Percentiles rank a stretch among this genome's conserved stretches.
These are phyloP conservation scores for Spinus pinus DNA, from an alignment of 2,797 vertebrate genomes.

Conservation along the genomic window DNA sequence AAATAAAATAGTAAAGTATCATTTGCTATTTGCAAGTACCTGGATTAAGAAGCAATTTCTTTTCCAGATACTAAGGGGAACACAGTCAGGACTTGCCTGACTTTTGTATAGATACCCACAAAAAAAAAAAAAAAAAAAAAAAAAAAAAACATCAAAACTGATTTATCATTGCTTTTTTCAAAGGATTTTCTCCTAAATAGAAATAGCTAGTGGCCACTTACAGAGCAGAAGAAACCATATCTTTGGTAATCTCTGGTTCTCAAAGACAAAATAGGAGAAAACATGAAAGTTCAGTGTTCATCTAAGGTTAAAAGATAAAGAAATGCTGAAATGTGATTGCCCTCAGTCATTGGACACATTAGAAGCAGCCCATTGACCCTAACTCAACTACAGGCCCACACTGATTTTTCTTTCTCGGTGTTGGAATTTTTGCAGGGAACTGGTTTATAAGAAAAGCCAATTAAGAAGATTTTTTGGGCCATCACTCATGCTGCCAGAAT, in stretches of 20 bases:
- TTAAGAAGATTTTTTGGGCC: not conserved
- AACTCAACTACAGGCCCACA: fast-evolving
- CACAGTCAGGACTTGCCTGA: not conserved
- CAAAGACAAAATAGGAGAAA: not conserved
- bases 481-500: not conserved
- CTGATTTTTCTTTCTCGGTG: not conserved
- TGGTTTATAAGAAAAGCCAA: not conserved
- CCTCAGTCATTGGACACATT: not conserved
- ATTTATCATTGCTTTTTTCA: not conserved
- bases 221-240: not conserved
- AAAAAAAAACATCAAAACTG: not conserved
- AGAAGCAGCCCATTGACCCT: not conserved
- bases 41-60: not conserved
- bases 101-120: not conserved
- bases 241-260: not conserved
- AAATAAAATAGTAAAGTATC: not conserved
- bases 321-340: not conserved
- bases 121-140: not conserved
- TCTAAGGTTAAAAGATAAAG: not conserved
- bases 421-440: not conserved
- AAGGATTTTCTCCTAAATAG: not conserved
- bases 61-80: not conserved
- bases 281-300: not conserved
- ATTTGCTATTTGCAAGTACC: not conserved
- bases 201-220: not conserved